Evolutionary conservation across 2,888 invertebrate species (phyloP), one percentile per base, ranked within the genome.

Genomic region (Lydus trimaculatus): DNA sequence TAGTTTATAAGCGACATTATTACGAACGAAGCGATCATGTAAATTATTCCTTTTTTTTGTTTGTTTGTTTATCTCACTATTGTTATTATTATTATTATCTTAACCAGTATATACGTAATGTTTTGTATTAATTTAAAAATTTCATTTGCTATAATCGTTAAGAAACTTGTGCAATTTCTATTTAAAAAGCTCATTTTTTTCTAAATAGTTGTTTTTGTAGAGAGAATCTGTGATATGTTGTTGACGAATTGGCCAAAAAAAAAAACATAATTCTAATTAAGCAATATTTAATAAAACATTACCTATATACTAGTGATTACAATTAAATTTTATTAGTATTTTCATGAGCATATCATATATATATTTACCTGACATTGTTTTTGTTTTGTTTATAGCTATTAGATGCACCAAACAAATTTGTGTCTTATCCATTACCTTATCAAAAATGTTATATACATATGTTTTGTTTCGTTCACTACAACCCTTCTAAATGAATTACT

Each of bases 271-370:
- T 56, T n/a, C n/a, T 23, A 52, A 25, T 56, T 56, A 31, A 48
- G 52, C 60, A 61, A 61, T 36, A 36, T 66, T 33, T 62, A n/a
- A 36, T 52, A 43, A 39, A 61, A 63, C 72, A 71, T 73, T 73
- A 73, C 73, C 71, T 73, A 73, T 72, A 58, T 73, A 71, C 72
- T 61, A 58, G 65, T 64, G 58, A 62, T 58, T 65, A 25, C 31
- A 61, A n/a, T 64, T 66, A 60, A 64, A 70, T 64, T 64, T 33
- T n/a, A n/a, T n/a, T 33, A 62, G 61, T 71, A 64, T 71, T 65
- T 72, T 69, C 70, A 71, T 65, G 67, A 71, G 70, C 75, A 75
- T 75, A 75, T 75, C 75, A 75, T 72, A 71, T 69, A 28, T 28
- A 2, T 71, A 69, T 59, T 56, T 43, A 67, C 61, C 36, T 61